A percentile compares a stretch with the other conserved stretches of the same genome.
These are phyloP conservation scores for Temnothorax unifasciatus DNA, from an alignment of 2,888 invertebrate species.

Conservation along the genomic window DNA sequence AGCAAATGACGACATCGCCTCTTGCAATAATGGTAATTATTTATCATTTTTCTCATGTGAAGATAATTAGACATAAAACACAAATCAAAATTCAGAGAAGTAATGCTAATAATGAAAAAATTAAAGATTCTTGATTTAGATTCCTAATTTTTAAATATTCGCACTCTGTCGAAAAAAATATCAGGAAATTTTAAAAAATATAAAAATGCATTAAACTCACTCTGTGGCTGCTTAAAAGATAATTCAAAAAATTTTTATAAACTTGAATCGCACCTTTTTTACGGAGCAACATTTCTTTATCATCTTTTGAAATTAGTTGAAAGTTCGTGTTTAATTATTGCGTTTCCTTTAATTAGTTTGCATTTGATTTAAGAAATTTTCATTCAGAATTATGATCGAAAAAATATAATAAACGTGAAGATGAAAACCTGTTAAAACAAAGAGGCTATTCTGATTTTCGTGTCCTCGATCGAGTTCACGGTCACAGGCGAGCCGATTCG, in stretches of 20 bases:
- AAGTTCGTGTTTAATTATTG: neutral
- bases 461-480: neutral
- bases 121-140: neutral
- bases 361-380: neutral
- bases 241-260: neutral
- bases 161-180: neutral
- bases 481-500: slow-evolving; percentile 22
- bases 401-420: neutral
- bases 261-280: neutral
- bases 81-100: neutral
- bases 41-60: neutral
- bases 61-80: neutral
- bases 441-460: neutral
- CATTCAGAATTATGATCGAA: neutral
- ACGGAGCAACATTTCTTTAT: neutral
- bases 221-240: no score
- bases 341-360: neutral
- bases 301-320: neutral
- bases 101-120: neutral
- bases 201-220: neutral
- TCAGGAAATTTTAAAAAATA: neutral
- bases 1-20: neutral
- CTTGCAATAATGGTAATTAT: no score
- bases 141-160: neutral
- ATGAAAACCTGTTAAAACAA: neutral